Percentiles rank a stretch among this genome's conserved stretches.
These are phyloP conservation scores for Hypselothyrea guttata DNA, from an alignment of 2,888 invertebrate genomes.

Conservation along the genomic window DNA sequence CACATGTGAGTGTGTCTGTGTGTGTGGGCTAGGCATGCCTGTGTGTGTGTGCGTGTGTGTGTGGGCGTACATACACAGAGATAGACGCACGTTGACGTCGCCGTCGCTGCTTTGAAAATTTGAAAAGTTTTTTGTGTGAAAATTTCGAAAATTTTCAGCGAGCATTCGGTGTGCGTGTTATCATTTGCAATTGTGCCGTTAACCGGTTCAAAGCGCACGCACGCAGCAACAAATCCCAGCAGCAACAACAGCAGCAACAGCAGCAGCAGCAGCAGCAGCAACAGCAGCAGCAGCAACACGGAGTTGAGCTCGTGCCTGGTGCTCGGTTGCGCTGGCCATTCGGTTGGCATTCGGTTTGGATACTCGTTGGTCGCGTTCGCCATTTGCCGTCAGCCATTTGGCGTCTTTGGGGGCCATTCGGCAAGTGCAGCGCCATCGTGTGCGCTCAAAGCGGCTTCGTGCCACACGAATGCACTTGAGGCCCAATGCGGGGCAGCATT, in stretches of 20 bases:
- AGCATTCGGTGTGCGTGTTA: conserved; percentile 66
- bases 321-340: conserved; percentile 32
- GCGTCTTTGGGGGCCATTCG: conserved; percentile 24
- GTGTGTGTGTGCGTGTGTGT: conserved; percentile 31
- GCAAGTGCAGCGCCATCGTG: conserved; percentile 52
- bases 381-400: conserved; percentile 4
- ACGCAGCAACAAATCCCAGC: conserved; percentile 36
- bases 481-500: conserved; percentile 47
- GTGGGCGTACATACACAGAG: conserved; percentile 19
- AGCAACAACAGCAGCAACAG: conserved; percentile 30
- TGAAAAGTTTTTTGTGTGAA: conserved; percentile 74
- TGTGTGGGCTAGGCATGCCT: conserved; percentile 8
- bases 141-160: conserved; percentile 74
- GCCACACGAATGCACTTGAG: conserved; percentile 48
- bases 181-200: conserved; percentile 79
- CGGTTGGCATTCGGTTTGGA: conserved; percentile 16
- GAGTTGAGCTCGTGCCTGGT: conserved; percentile 28
- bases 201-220: conserved; percentile 68
- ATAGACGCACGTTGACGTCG: conserved; percentile 39
- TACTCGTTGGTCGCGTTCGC: conserved; percentile 39
- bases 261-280: conserved; percentile 15
- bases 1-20: conserved; percentile 16
- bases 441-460: conserved; percentile 54
- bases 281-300: conserved; percentile 23
- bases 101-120: conserved; percentile 62